These are phyloP conservation scores for Paraplagusia blochii DNA, from an alignment of 2,113 vertebrate genomes.

Conservation along the genomic window DNA sequence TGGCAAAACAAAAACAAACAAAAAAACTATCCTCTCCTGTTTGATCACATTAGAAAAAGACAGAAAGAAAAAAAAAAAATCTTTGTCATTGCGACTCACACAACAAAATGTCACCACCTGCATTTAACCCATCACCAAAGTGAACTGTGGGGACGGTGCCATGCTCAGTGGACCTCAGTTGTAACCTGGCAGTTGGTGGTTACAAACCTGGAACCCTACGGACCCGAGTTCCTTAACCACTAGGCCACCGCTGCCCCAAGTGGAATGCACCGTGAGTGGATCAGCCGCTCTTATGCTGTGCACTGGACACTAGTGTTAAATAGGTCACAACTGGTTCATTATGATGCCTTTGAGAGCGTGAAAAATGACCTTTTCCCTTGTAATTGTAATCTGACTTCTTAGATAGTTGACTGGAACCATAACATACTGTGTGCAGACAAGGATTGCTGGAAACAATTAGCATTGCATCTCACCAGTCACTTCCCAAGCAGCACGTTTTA, in stretches of 20 bases:
- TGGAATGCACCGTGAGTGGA: constrained; percentile 53
- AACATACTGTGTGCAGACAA: constrained; percentile 67
- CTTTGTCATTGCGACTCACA: no score
- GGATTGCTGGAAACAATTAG: constrained; percentile 77
- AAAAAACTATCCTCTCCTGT: constrained; percentile 29
- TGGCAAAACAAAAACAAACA: constrained; percentile 49
- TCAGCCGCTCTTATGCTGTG: constrained; percentile 62
- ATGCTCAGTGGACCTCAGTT: no score
- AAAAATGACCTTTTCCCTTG: constrained; percentile 74
- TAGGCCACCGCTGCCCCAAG: no score
- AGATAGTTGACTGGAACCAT: constrained; percentile 67
- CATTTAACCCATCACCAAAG: no score
- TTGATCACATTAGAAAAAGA: constrained; percentile 45
- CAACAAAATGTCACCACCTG: no score
- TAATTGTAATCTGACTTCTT: constrained; percentile 68
- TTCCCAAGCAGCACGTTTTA: constrained; percentile 36
- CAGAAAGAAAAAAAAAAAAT: no score
- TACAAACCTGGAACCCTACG: no score
- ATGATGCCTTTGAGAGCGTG: constrained; percentile 73
- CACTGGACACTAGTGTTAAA: constrained; percentile 65
- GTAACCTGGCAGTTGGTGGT: no score
- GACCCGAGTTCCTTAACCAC: no score
- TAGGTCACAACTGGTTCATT: constrained; percentile 72
- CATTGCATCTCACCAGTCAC: constrained; percentile 48
- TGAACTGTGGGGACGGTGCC: no score